These are phyloP conservation scores for Diarsia mendica DNA, from an alignment of 2,888 invertebrate species.

Conservation along the genomic window DNA sequence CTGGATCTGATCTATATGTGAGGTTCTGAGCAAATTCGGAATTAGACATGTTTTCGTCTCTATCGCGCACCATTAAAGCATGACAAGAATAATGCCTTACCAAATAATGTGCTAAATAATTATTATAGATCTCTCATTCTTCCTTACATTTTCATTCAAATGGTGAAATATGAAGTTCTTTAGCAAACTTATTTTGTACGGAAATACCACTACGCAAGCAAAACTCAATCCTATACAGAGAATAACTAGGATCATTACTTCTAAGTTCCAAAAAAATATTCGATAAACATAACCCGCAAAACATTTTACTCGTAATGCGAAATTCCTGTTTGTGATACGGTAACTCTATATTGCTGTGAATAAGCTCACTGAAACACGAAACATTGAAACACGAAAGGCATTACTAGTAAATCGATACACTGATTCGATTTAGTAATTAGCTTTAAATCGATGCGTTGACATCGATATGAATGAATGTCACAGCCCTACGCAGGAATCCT, in stretches of 20 bases:
- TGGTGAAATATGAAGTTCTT: not conserved
- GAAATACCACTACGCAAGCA: not conserved
- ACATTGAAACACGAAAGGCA: constrained; percentile 35
- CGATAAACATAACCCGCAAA: constrained; percentile 15
- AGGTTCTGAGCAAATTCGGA: not conserved
- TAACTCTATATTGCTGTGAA: not conserved
- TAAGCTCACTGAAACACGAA: constrained; percentile 30
- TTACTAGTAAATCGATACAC: constrained; percentile 15
- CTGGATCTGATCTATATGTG: not conserved
- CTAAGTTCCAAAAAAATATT: constrained; percentile 8
- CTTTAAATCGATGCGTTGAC: constrained; percentile 22
- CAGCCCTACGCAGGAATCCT: constrained; percentile 23
- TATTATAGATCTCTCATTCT: not conserved
- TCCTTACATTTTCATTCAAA: not conserved
- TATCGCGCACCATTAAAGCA: not conserved
- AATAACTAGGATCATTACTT: not conserved
- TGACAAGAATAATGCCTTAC: not conserved
- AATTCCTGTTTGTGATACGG: constrained; percentile 40
- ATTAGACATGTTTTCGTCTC: not conserved
- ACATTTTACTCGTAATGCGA: constrained; percentile 28
- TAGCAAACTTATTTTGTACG: not conserved
- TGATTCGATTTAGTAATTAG: constrained; percentile 31
- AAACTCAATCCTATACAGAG: not conserved
- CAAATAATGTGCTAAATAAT: not conserved
- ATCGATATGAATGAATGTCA: constrained; percentile 27